Base-by-base conservation (phyloP, 2,888 invertebrate genomes). In the Leptarthrus brevirostris region DNA sequence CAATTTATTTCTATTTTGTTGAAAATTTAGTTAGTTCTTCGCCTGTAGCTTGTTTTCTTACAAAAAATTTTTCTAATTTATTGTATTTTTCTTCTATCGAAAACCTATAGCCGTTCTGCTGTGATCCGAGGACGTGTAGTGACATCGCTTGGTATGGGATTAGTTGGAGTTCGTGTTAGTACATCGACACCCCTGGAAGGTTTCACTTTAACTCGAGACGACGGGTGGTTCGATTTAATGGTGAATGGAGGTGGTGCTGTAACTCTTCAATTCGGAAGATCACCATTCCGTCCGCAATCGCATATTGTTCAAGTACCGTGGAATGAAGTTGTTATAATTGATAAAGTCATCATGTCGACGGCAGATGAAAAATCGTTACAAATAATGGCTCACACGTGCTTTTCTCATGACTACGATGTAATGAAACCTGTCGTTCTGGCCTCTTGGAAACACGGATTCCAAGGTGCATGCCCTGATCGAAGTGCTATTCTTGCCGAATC, bases 211-310 rank as follows among this genome's bases (percentile, higher is more conserved):
- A 96, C 96, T 2, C 88, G 95, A 75, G 94, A 95, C 78, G 95
- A 95, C 80, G 96, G 96, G 64, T 95, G 95, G 95, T 99, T 99
- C 87, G 99, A 99, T 86, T 89, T 99, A 66, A 89, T 99, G 82
- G 98, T 99, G 14, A 99, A 99, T 85, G 99, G 99, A n/a, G 99
- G 98, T 0, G 97, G 97, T 0, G 96, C 97, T 0, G 95, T 99
- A 2, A 96, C 95, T 0, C 86, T 99, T 66, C 95, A 96, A 83
- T 98, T 99, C 82, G 96, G 97, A 74, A 88, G 96, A 75, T 92
- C 94, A 49, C 96, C 96, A 1, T 96, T 96, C 86, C 91, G 94
- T 77, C 92, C 95, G 1, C 93, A 94, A 79, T 92, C 91, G 53
- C 91, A 94, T 81, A 95, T 96, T 75, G 92, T 95, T 18, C 94